Conservation (phyloP, 2,888 invertebrate species). For the Heliconius ismenius region DNA sequence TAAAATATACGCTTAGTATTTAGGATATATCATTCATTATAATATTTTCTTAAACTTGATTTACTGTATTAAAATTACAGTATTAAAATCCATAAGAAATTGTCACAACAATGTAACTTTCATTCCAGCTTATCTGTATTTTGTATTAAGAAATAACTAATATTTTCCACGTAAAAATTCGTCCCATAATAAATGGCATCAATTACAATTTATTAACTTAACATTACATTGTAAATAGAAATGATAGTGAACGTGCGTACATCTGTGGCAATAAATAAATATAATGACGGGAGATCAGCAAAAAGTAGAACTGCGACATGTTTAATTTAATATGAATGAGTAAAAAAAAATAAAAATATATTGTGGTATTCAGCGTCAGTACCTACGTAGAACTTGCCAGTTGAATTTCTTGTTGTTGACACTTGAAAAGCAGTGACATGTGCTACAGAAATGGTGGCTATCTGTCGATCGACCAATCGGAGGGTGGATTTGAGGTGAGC, state of each 20-base stretch:
- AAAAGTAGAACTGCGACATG: conserved; percentile 36
- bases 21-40: neutral
- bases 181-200: conserved; percentile 1
- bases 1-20: neutral
- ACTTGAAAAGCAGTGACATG: conserved; percentile 39
- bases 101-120: neutral
- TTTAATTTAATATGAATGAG: conserved; percentile 40
- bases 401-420: conserved; percentile 35
- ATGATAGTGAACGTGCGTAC: conserved; percentile 24
- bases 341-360: conserved; percentile 34
- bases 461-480: conserved; percentile 39
- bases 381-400: conserved; percentile 33
- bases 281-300: conserved; percentile 28
- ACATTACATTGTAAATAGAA: conserved; percentile 15
- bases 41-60: no score
- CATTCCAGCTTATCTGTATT: neutral
- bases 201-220: conserved; percentile 9
- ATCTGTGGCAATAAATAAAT: conserved; percentile 37
- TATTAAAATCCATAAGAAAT: no score
- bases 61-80: no score
- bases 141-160: conserved; percentile 10
- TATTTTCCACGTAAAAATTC: neutral
- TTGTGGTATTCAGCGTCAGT: conserved; percentile 36
- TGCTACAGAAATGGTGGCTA: conserved; percentile 25
- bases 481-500: conserved; percentile 39